phyloP scores from a whole-genome alignment of 2,888 invertebrate genomes.

The Conistra vaccinii region DNA sequence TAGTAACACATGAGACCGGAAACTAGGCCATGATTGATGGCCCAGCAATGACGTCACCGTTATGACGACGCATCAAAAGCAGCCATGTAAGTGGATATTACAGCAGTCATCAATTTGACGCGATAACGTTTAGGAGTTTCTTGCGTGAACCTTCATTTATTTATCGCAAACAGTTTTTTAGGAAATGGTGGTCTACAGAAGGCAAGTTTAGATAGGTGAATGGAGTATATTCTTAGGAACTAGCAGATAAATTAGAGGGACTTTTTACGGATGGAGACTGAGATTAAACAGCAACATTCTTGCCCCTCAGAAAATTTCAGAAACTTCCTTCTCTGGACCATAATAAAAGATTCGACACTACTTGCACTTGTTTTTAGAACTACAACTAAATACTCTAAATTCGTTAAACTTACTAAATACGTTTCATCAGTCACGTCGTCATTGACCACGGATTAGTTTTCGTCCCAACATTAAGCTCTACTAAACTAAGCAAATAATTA shows the following conservation, averaged over 20 bases:
- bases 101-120: constrained; percentile 60
- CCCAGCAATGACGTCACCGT: constrained; percentile 42
- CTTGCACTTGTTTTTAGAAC: not conserved
- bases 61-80: constrained; percentile 40
- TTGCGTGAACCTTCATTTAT: constrained; percentile 19
- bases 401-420: no score
- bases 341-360: not conserved
- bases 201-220: not conserved
- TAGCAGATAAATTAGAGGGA: not conserved
- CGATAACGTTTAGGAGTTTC: constrained; percentile 35
- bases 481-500: constrained; percentile 1
- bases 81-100: constrained; percentile 55
- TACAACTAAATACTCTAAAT: not conserved
- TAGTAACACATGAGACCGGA: constrained; percentile 28
- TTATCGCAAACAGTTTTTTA: constrained; percentile 33
- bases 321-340: no score
- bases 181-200: not conserved
- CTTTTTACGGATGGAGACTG: not conserved
- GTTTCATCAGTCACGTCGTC: not conserved
- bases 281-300: not conserved
- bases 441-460: not conserved
- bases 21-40: constrained; percentile 56
- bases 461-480: not conserved
- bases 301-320: not conserved
- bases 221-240: not conserved